Conservation (phyloP, 2,113 vertebrate species). For the Oncorhynchus keta region DNA sequence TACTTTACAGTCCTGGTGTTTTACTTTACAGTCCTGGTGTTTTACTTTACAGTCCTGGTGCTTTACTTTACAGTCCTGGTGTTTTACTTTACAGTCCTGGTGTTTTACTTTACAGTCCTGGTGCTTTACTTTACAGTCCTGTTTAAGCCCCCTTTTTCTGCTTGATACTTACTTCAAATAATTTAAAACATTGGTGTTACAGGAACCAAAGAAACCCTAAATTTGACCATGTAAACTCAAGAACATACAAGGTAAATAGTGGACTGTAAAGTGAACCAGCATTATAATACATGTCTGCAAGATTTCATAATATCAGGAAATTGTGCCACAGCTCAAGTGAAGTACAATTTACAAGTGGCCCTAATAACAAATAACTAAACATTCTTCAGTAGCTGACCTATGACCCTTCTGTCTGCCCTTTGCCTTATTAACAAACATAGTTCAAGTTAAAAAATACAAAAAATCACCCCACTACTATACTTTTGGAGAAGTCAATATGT, state of each 20-base stretch:
- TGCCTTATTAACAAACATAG: slow-evolving; percentile 1
- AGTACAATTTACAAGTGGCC: background rate
- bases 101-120: no score
- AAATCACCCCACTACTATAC: slow-evolving; percentile 12
- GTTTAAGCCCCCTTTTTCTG: no score
- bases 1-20: no score
- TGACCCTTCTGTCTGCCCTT: slow-evolving; percentile 12
- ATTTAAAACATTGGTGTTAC: no score
- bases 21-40: no score
- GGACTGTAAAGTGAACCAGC: background rate
- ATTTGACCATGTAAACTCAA: no score
- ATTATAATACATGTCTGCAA: background rate
- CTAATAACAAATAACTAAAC: background rate
- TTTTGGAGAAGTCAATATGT: slow-evolving; percentile 40
- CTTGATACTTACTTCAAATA: no score
- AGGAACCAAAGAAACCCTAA: no score
- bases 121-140: no score
- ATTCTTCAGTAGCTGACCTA: background rate
- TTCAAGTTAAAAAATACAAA: slow-evolving; percentile 21
- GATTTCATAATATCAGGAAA: background rate
- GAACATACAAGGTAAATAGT: background rate
- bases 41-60: no score
- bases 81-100: no score
- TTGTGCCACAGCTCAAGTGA: background rate
- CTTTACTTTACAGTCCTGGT: no score